Percentiles rank a stretch among this genome's conserved stretches.
Conservation (phyloP, 2,888 invertebrate species). For the Ametastegia equiseti region DNA sequence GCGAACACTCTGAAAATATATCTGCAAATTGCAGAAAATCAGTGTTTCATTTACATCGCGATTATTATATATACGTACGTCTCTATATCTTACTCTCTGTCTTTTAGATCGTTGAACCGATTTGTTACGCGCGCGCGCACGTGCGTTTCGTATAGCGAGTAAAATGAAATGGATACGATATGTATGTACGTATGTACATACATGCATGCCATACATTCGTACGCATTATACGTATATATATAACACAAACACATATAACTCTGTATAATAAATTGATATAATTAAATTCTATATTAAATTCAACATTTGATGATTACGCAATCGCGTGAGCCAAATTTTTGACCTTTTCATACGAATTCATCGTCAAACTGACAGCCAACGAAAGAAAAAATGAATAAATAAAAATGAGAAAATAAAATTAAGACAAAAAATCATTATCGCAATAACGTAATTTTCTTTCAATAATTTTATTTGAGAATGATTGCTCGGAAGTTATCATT, state of each 20-base stretch:
- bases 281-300: not conserved
- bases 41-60: not conserved
- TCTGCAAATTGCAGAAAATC: not conserved
- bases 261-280: not conserved
- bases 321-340: not conserved
- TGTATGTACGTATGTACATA: not conserved
- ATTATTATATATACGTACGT: not conserved
- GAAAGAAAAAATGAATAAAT: not conserved
- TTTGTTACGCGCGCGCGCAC: not conserved
- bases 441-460: too few species aligned
- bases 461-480: too few species aligned
- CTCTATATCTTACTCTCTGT: too few species aligned
- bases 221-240: not conserved
- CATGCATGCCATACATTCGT: not conserved
- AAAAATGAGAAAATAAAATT: not conserved
- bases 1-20: not conserved
- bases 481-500: too few species aligned
- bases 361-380: not conserved
- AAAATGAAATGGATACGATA: not conserved
- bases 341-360: not conserved
- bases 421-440: not conserved
- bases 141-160: not conserved
- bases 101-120: constrained; percentile 34
- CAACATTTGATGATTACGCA: not conserved
- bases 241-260: not conserved